A percentile compares a stretch with the other conserved stretches of the same genome.
phyloP scores from a whole-genome alignment of 1,140 invertebrate species.

The Lepidurus apus region DNA sequence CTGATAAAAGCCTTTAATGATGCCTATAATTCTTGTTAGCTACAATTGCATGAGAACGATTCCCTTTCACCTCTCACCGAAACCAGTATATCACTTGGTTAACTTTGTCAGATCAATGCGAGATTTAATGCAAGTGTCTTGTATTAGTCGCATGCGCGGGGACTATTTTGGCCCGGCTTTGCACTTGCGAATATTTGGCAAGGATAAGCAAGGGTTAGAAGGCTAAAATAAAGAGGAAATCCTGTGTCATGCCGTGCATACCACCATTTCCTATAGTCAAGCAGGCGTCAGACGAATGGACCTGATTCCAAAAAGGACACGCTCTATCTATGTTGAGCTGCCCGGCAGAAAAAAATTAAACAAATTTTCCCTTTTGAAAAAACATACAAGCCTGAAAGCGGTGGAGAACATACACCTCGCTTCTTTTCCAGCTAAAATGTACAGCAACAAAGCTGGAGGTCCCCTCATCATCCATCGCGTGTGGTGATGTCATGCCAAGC shows the following conservation, averaged over 20 bases:
- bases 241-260: not conserved
- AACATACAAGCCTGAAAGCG: conserved; percentile 14
- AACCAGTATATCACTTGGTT: too few relatives aligned
- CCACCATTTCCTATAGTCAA: not conserved
- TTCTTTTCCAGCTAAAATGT: not conserved
- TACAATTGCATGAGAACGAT: too few relatives aligned
- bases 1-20: too few relatives aligned
- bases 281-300: conserved; percentile 17
- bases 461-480: conserved; percentile 14
- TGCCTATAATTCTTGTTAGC: too few relatives aligned
- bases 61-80: too few relatives aligned
- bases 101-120: too few relatives aligned
- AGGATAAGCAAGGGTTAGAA: not conserved
- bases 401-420: not conserved
- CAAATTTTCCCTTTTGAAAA: not conserved
- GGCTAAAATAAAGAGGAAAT: not conserved
- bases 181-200: conserved; percentile 11
- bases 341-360: conserved; percentile 1
- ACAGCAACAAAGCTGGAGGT: conserved; percentile 18
- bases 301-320: not conserved
- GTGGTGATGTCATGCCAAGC: conserved; percentile 18
- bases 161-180: too few relatives aligned
- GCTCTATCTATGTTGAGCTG: not conserved
- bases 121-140: too few relatives aligned
- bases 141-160: too few relatives aligned